Conservation (phyloP, 2,797 vertebrate genomes). For the Urocyon cinereoargenteus region DNA sequence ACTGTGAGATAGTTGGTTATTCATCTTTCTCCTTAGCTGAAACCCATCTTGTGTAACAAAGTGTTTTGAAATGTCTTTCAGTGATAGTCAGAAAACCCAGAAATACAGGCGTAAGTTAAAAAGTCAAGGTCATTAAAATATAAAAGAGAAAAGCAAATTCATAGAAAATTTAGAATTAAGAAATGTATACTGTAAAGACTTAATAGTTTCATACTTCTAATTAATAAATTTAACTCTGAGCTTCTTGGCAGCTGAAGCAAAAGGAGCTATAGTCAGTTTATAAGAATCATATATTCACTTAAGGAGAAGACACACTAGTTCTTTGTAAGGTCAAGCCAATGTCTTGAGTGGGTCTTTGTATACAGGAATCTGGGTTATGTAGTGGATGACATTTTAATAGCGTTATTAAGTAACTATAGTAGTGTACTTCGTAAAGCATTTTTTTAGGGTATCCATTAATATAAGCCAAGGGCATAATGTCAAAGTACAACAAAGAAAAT, state of each 20-base stretch:
- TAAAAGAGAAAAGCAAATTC: constrained; percentile 32
- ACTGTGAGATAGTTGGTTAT: background rate
- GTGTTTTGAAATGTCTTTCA: background rate
- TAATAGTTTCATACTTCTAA: background rate
- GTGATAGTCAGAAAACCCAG: background rate
- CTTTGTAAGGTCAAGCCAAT: background rate
- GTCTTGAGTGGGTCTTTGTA: background rate
- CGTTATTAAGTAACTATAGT: constrained; percentile 33
- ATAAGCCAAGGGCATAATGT: constrained; percentile 37
- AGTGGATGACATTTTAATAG: constrained; percentile 55
- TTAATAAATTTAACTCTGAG: constrained; percentile 35
- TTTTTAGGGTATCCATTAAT: constrained; percentile 43
- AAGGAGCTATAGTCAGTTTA: background rate
- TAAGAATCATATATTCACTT: background rate
- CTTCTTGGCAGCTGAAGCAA: constrained; percentile 45
- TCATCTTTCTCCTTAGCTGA: background rate
- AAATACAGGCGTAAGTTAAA: background rate
- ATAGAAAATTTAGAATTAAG: constrained; percentile 16
- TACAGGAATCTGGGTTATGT: background rate
- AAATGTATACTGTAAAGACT: background rate
- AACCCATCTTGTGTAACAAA: background rate
- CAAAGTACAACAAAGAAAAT: constrained; percentile 56
- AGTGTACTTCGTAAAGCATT: constrained; percentile 47
- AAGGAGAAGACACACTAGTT: background rate
- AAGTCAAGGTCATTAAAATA: background rate